A percentile compares a stretch with the other conserved stretches of the same genome.
These are phyloP conservation scores for Trachelus iudaicus DNA, from an alignment of 2,888 invertebrate species.

Conservation along the genomic window DNA sequence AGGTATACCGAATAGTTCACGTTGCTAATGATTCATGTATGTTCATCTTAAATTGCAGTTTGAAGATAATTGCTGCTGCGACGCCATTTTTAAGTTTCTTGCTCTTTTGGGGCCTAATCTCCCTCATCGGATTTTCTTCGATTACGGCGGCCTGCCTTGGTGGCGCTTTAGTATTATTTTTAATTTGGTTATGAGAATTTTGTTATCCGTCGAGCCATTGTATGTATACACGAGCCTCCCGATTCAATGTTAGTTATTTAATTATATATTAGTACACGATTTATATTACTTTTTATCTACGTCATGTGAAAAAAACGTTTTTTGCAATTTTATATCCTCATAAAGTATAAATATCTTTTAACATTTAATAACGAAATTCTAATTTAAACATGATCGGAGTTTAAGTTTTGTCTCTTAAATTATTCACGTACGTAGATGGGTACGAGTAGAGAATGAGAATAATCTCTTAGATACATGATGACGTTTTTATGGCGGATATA, in stretches of 20 bases:
- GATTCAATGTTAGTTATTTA: background rate
- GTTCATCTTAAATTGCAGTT: slow-evolving; percentile 26
- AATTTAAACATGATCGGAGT: background rate
- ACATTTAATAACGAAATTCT: background rate
- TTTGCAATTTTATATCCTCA: background rate
- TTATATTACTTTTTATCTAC: background rate
- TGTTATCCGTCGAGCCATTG: background rate
- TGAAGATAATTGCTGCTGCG: slow-evolving; percentile 32
- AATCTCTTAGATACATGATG: background rate
- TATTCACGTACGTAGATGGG: too few species aligned
- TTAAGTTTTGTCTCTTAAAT: too few species aligned
- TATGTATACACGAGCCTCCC: background rate
- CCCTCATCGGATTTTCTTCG: slow-evolving; percentile 23
- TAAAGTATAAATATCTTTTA: background rate
- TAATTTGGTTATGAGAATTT: slow-evolving; percentile 34
- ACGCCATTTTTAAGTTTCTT: slow-evolving; percentile 34
- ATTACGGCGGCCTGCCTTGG: slow-evolving; percentile 18
- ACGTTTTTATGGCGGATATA: background rate
- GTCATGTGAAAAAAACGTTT: background rate
- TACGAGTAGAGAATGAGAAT: background rate
- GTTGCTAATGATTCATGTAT: background rate
- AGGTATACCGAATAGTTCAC: background rate
- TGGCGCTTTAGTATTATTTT: slow-evolving; percentile 24
- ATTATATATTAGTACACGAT: background rate
- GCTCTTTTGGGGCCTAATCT: slow-evolving; percentile 22